phyloP scores from a whole-genome alignment of 2,797 vertebrate species.

The Rhinichthys osculus region DNA sequence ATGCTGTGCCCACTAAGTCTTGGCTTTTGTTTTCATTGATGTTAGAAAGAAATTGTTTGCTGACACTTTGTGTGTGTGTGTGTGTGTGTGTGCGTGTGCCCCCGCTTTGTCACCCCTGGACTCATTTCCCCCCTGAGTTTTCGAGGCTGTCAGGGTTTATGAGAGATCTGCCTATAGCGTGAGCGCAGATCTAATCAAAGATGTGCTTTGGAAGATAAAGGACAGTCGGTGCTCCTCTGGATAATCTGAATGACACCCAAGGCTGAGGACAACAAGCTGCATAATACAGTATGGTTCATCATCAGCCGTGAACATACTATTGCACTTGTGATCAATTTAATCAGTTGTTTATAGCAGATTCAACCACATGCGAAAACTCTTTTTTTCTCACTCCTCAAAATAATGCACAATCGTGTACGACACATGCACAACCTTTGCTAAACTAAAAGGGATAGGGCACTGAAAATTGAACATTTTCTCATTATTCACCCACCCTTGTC shows the following conservation, averaged over 20 bases:
- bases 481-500: not conserved
- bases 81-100: conserved; percentile 35
- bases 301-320: conserved; percentile 3
- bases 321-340: conserved; percentile 10
- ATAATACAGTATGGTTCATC: not conserved
- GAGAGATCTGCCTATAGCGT: conserved; percentile 36
- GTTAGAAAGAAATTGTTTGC: conserved; percentile 58
- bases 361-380: not conserved
- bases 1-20: conserved; percentile 42
- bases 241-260: conserved; percentile 34
- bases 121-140: conserved; percentile 59
- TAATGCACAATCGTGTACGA: not conserved
- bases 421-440: not conserved
- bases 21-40: conserved; percentile 62
- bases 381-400: not conserved
- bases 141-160: conserved; percentile 25
- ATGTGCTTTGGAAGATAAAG: conserved; percentile 31
- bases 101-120: conserved; percentile 53
- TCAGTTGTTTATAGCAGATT: conserved; percentile 19
- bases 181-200: conserved; percentile 53
- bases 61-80: conserved; percentile 50
- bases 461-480: not conserved
- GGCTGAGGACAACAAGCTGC: conserved; percentile 4
- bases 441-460: not conserved
- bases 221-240: conserved; percentile 32